Conservation (phyloP, 2,113 vertebrate species). For the Panurus biarmicus region DNA sequence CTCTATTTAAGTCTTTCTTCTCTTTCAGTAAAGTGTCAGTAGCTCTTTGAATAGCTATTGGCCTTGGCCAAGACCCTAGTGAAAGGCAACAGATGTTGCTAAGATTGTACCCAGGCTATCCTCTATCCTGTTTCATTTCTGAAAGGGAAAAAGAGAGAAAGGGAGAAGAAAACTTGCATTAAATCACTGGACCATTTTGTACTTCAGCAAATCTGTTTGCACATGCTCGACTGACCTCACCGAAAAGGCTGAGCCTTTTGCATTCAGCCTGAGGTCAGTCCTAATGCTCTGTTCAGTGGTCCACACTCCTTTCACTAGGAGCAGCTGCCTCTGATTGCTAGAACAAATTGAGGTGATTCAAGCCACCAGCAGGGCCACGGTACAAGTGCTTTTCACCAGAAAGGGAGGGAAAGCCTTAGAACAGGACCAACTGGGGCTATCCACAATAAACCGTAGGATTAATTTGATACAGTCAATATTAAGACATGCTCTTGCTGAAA, state of each 20-base stretch:
- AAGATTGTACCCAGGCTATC: conserved; percentile 62
- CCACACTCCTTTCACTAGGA: conserved; percentile 63
- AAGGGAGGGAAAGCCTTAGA: conserved; percentile 56
- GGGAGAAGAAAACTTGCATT: conserved; percentile 61
- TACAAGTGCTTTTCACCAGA: conserved; percentile 58
- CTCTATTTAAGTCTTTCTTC: conserved; percentile 41
- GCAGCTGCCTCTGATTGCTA: conserved; percentile 74
- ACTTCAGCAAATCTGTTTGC: conserved; percentile 68
- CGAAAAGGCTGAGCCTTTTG: conserved; percentile 61
- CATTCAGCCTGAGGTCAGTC: conserved; percentile 66
- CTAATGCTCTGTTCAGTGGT: conserved; percentile 62
- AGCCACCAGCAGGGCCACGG: conserved; percentile 68
- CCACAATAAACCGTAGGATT: conserved; percentile 74
- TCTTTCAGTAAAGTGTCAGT: conserved; percentile 56
- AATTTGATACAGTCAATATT: conserved; percentile 76
- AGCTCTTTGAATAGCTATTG: conserved; percentile 65
- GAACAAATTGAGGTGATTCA: conserved; percentile 77
- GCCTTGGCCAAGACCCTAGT: conserved; percentile 61
- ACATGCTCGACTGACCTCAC: conserved; percentile 61
- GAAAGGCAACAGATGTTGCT: conserved; percentile 82
- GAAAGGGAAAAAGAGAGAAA: conserved; percentile 55
- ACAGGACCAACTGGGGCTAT: conserved; percentile 63
- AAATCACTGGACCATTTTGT: conserved; percentile 69
- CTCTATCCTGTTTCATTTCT: conserved; percentile 62
- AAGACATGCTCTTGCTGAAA: conserved; percentile 68